Evolutionary conservation across 1,140 invertebrate species (phyloP), one percentile per base, ranked within the genome.

Genomic region (Conus betulinus): DNA sequence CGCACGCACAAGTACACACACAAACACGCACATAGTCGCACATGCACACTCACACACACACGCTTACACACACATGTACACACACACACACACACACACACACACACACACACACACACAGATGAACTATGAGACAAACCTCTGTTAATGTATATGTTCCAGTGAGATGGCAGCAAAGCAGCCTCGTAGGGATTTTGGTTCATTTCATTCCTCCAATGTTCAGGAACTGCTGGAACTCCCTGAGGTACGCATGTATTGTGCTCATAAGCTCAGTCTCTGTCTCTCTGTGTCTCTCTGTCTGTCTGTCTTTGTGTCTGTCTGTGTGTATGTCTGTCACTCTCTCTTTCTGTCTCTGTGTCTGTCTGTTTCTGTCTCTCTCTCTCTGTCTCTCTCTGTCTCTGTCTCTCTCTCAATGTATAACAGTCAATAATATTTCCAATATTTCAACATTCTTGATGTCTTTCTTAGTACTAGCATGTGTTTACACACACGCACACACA

Each of bases 161-260:
- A 83, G 23, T 52, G 4, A 78, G 20, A 88, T 85, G 81, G 60
- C 53, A 71, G 84, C 39, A 60, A 23, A 81, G 17, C 15, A 67
- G 23, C 13, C 53, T 20, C 91, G 87, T 82, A 87, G 93, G 89
- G 94, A 94, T 88, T 95, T 95, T 91, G 94, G 94, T 55, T 95
- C 94, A 39, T 95, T 95, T 87, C 93, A 94, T 91, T 90, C 92
- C 20, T 95, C 94, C 67, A 95, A 94, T 92, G 94, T 94, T 6
- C 92, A 95, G 88, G 93, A 94, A 81, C 90, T 93, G 55, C 87
- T 94, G 57, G 76, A 88, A 23, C 78, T 92, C 25, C 52, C 91
- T 60, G 92, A 94, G 86, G 92, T 93, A 85, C 81, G 87, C 10
- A 39, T 81, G 10, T 81, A 27, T 39, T 4, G 27, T 78, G 1